phyloP scores from a whole-genome alignment of 1,140 invertebrate species.

The Zaprionus inermis region DNA sequence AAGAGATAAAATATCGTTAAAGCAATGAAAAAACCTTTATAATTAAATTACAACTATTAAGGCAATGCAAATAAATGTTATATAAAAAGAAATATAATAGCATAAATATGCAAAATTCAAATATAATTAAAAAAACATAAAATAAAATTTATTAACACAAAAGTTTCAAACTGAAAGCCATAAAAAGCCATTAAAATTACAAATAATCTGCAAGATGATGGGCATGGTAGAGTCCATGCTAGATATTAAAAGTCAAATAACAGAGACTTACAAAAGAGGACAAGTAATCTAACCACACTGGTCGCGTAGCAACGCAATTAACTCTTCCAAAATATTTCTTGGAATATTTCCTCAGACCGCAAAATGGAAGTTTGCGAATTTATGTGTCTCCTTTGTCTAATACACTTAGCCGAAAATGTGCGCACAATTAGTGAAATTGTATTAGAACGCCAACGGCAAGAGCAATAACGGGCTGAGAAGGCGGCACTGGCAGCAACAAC shows the following conservation, averaged over 20 bases:
- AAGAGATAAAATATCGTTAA: too few relatives aligned
- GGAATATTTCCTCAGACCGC: background rate
- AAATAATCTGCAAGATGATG: too few relatives aligned
- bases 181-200: too few relatives aligned
- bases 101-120: too few relatives aligned
- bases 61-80: too few relatives aligned
- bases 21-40: too few relatives aligned
- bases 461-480: background rate
- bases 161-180: too few relatives aligned
- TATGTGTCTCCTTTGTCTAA: slow-evolving; percentile 54
- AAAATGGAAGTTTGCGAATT: slow-evolving; percentile 14
- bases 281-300: background rate
- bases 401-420: slow-evolving; percentile 53
- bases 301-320: slow-evolving; percentile 5
- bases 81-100: too few relatives aligned
- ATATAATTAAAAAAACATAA: too few relatives aligned
- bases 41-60: too few relatives aligned
- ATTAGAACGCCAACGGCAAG: slow-evolving; percentile 18
- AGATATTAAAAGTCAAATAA: background rate
- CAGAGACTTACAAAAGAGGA: background rate
- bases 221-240: too few relatives aligned
- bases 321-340: slow-evolving; percentile 10
- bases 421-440: slow-evolving; percentile 50
- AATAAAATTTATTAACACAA: too few relatives aligned
- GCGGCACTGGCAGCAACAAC: slow-evolving; percentile 29